phyloP scores from a whole-genome alignment of 2,797 vertebrate genomes.

The Crocidura indochinensis region DNA sequence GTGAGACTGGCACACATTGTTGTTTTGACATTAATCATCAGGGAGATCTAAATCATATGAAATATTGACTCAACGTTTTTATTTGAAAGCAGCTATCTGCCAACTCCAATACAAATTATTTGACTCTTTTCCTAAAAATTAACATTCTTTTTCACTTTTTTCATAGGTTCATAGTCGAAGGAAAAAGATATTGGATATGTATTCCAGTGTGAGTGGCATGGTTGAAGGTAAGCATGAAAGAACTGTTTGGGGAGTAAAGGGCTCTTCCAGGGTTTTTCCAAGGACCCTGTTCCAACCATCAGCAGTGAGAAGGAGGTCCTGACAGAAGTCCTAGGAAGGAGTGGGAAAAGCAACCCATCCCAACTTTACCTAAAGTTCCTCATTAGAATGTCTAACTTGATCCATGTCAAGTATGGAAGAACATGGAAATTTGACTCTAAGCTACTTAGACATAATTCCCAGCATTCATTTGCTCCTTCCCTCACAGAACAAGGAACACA shows the following conservation, averaged over 20 bases:
- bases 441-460: background rate
- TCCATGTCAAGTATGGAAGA: background rate
- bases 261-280: too few relatives aligned
- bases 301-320: background rate
- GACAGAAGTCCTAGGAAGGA: background rate
- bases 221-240: slow-evolving; percentile 94
- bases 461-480: fast-evolving
- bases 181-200: slow-evolving; percentile 98
- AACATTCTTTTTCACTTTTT: slow-evolving; percentile 73
- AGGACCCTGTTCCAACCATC: fast-evolving
- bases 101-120: background rate
- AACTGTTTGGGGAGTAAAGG: fast-evolving
- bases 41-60: background rate
- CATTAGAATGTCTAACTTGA: background rate
- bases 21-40: too few relatives aligned
- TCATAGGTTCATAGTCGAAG: slow-evolving; percentile 95
- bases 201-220: slow-evolving; percentile 95
- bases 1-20: too few relatives aligned
- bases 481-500: background rate
- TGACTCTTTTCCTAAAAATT: slow-evolving; percentile 60
- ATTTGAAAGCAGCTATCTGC: background rate
- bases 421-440: background rate
- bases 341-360: background rate
- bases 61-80: background rate
- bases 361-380: too few relatives aligned